Evolutionary conservation across 1,140 invertebrate genomes (phyloP).

Genomic region (Chelonus insularis): DNA sequence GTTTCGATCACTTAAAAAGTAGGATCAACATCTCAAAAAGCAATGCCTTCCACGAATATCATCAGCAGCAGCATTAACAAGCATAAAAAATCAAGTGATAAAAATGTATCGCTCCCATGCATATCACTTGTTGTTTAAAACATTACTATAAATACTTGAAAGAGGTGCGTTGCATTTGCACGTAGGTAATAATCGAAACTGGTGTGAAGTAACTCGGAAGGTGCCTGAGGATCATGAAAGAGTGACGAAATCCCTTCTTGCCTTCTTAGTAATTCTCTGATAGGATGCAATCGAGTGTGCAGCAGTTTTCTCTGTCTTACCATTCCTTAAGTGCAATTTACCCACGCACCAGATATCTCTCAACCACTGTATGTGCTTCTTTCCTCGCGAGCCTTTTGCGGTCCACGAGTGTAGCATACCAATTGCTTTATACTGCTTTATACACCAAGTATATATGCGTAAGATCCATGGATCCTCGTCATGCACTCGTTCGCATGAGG

Average conservation of each 20-base stretch:
- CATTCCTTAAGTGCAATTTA: slow-evolving; percentile 4
- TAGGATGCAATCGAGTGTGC: slow-evolving; percentile 19
- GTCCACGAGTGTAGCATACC: slow-evolving; percentile 29
- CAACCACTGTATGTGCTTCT: slow-evolving; percentile 1
- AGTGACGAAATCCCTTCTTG: slow-evolving; percentile 16
- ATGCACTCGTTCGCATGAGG: slow-evolving; percentile 11
- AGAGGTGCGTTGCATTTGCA: no score
- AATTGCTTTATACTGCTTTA: slow-evolving; percentile 1
- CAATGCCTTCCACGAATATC: no score
- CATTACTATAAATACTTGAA: no score
- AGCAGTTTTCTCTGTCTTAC: background rate
- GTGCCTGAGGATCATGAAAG: slow-evolving; percentile 13
- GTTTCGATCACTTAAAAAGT: no score
- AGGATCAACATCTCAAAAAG: no score
- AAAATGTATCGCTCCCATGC: no score
- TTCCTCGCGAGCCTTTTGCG: slow-evolving; percentile 18
- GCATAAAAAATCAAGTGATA: no score
- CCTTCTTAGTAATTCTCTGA: slow-evolving; percentile 1
- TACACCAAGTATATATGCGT: background rate
- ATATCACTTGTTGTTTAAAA: no score
- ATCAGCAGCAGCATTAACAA: no score
- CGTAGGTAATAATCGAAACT: slow-evolving; percentile 14
- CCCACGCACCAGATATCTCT: slow-evolving; percentile 21
- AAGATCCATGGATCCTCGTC: slow-evolving; percentile 1
- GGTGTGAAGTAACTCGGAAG: slow-evolving; percentile 24